Evolutionary conservation across 1,140 invertebrate species (phyloP), one percentile per base, ranked within the genome.

Genomic region (Zaprionus vittiger): DNA sequence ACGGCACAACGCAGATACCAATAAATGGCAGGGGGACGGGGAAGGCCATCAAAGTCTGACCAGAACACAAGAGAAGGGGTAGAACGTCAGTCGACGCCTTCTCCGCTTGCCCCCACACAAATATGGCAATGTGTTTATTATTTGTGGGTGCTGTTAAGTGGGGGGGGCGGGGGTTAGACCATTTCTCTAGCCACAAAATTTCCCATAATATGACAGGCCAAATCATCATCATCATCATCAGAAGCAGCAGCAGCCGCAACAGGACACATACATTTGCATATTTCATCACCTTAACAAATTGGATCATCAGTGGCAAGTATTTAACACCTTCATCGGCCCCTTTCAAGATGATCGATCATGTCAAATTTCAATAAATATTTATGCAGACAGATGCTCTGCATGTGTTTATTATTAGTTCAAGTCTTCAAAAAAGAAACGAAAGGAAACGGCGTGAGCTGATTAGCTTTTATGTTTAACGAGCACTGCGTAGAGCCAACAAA

Each of bases 241-340:
- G 26, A 55, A 60, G 37, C 62, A 54, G 31, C 60, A 60, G 37
- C 62, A 63, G 54, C 67, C 49, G 26, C 60, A 64, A 38, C 57
- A 67, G 75, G 82, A 80, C 56, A 57, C 26, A 70, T 65, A 76
- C 64, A 89, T 89, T 89, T 85, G 79, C 79, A 90, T 90, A 69
- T 83, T 85, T 89, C 85, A 89, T 64, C 85, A 77, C 85, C 81
- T 85, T 69, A 85, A 85, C 85, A 79, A 89, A 90, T 89, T 77
- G 84, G 72, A 69, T 80, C 70, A 86, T 80, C 69, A 67, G 37
- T 44, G 62, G 7, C 37, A 54, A 63, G 63, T 57, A 62, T 73
- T 77, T 73, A 68, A 74, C 71, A 68, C 71, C 64, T 67, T 57
- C 41, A 28, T 17, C 64, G 31, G 24, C 37, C 64, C 52, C 44